Conservation (phyloP, 2,797 vertebrate genomes). For the Malacoraja senta region DNA sequence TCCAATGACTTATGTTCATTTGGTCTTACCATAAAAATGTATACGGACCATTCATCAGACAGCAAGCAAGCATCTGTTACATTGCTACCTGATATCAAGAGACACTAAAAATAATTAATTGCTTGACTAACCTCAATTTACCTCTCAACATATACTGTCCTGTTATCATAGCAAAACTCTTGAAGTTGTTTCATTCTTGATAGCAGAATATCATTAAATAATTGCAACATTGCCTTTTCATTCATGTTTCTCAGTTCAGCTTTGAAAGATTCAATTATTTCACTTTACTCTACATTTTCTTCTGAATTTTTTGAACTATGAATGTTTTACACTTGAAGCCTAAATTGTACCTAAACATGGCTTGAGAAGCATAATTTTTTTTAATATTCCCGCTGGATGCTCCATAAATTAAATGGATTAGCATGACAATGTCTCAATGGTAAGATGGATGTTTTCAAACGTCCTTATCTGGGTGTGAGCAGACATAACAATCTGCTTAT, state of each 20-base stretch:
- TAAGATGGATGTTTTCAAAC: too few species aligned
- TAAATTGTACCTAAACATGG: neutral
- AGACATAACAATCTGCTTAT: neutral
- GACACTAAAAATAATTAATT: neutral
- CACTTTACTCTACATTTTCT: neutral
- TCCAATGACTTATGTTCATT: neutral
- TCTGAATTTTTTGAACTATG: neutral
- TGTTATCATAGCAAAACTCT: neutral
- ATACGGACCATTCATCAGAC: neutral
- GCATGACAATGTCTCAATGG: too few species aligned
- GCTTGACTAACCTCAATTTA: neutral
- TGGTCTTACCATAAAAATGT: neutral
- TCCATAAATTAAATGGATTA: too few species aligned
- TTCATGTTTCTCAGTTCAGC: neutral
- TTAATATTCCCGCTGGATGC: too few species aligned
- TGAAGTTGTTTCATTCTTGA: neutral
- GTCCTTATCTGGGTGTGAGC: neutral
- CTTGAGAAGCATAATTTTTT: neutral
- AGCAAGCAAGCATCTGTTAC: neutral
- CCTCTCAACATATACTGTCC: neutral
- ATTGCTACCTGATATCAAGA: neutral
- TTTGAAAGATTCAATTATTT: neutral
- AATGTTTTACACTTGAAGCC: neutral
- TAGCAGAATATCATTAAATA: neutral
- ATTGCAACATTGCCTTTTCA: neutral